Conservation (phyloP, 2,113 vertebrate species). For the Rallus limicola region DNA sequence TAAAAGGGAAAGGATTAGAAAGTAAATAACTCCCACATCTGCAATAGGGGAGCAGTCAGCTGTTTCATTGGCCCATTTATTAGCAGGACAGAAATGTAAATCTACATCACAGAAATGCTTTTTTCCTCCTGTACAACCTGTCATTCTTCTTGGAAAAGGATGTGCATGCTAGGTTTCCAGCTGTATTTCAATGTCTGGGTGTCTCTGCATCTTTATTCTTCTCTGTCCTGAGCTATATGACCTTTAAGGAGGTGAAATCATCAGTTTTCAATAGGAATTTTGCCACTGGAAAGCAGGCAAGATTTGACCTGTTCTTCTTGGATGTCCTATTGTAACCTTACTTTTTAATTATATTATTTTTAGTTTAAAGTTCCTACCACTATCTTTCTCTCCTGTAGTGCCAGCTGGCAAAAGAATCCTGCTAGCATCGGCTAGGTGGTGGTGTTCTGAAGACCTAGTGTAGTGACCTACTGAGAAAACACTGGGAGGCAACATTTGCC, state of each 20-base stretch:
- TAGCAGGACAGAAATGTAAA: slow-evolving; percentile 75
- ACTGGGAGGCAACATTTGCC: background rate
- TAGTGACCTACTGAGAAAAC: background rate
- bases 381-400: background rate
- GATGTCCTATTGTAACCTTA: background rate
- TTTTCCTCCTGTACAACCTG: background rate
- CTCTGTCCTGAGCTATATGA: background rate
- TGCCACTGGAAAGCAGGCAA: background rate
- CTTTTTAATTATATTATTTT: background rate
- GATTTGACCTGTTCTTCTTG: background rate
- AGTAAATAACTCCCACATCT: slow-evolving; percentile 85
- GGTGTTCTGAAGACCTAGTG: background rate
- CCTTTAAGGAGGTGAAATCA: background rate
- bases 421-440: background rate
- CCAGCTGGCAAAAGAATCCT: background rate
- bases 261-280: background rate
- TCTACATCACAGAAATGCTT: slow-evolving; percentile 13
- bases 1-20: slow-evolving; percentile 85
- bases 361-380: background rate
- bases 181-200: background rate
- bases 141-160: slow-evolving; percentile 13
- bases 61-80: slow-evolving; percentile 83
- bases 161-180: background rate
- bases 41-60: slow-evolving; percentile 81
- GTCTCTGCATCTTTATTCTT: background rate